Percentiles rank a stretch among this genome's conserved stretches.
Evolutionary conservation across 2,113 vertebrate species (phyloP).

Genomic region (Hyaena hyaena): DNA sequence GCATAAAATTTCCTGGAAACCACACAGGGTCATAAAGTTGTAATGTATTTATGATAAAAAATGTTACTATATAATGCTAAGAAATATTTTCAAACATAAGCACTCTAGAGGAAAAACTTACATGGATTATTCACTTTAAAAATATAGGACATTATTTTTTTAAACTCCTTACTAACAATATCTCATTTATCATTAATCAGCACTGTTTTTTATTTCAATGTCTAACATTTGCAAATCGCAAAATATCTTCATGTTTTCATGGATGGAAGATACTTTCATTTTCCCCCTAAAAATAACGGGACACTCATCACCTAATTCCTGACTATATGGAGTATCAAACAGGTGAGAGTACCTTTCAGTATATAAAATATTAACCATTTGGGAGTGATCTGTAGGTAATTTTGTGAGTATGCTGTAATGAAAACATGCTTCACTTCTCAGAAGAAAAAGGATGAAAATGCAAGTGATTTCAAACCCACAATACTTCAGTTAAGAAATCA

Average conservation of each 20-base stretch:
- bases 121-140: background rate
- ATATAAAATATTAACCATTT: background rate
- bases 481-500: background rate
- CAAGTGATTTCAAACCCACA: background rate
- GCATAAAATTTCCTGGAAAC: background rate
- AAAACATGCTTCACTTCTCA: background rate
- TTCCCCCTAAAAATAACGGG: too few relatives aligned
- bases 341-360: background rate
- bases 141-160: background rate
- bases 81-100: conserved; percentile 16
- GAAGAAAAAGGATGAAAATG: background rate
- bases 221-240: background rate
- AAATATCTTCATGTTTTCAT: background rate
- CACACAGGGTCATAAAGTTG: background rate
- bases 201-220: background rate
- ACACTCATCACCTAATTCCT: background rate
- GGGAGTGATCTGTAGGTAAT: background rate
- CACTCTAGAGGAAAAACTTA: background rate
- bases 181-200: background rate
- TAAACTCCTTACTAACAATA: background rate
- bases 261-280: background rate
- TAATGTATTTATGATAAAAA: background rate
- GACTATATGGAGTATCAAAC: background rate
- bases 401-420: background rate
- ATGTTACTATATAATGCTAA: background rate